Conservation (phyloP, 1,140 invertebrate species). For the Diorhabda elongata region DNA sequence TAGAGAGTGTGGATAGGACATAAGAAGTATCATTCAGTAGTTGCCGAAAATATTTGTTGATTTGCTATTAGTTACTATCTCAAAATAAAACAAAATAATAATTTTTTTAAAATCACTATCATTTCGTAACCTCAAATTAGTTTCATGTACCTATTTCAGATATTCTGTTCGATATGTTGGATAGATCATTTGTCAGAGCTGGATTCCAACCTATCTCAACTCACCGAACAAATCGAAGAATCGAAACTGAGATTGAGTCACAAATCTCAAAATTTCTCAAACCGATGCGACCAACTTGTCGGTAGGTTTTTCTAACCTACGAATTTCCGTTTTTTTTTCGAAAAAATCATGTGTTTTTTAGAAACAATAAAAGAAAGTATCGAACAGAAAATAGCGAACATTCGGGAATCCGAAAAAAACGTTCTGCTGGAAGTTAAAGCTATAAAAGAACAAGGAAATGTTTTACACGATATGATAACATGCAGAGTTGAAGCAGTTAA, state of each 20-base stretch:
- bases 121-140: neutral
- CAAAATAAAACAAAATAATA: neutral
- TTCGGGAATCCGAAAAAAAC: constrained; percentile 41
- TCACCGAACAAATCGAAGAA: constrained; percentile 51
- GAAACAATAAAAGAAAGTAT: constrained; percentile 50
- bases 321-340: neutral
- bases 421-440: constrained; percentile 43
- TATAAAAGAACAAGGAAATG: constrained; percentile 45
- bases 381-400: constrained; percentile 50
- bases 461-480: constrained; percentile 44
- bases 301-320: neutral
- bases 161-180: constrained; percentile 56
- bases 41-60: too few species aligned
- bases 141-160: constrained; percentile 40
- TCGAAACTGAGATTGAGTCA: constrained; percentile 50
- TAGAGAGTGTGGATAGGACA: too few species aligned
- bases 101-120: neutral
- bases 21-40: too few species aligned
- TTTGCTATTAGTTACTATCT: too few species aligned
- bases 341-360: neutral
- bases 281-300: constrained; percentile 49
- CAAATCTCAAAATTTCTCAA: constrained; percentile 53
- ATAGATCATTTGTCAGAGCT: constrained; percentile 54
- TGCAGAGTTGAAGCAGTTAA: constrained; percentile 45
- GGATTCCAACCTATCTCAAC: constrained; percentile 52